Evolutionary conservation across 2,888 invertebrate species (phyloP), one percentile per base, ranked within the genome.

Genomic region (Pandemis corylana): DNA sequence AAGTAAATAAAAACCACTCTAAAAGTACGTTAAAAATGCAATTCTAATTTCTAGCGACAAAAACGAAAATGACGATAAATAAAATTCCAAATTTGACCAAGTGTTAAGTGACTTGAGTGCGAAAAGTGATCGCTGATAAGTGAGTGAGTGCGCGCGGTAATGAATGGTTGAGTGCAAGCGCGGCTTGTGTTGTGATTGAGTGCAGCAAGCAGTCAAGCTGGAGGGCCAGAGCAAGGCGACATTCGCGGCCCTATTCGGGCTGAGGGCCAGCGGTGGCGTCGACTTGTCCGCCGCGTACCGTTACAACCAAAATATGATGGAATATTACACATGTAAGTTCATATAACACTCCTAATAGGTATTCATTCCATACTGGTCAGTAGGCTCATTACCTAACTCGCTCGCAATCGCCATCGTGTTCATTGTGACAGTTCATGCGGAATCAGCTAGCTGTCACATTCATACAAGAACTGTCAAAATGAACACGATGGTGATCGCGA

Each of bases 221-320:
- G 96, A 96, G 95, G 92, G 93, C 76, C 95, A 95, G 88, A 93
- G 95, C 87, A 96, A 96, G 90, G 95, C 96, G 84, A 95, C 96
- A 84, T 95, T 95, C 87, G 96, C 96, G 92, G 95, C 95, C 95
- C 95, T 95, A 83, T 94, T 95, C 78, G 94, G 95, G 91, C 94
- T 96, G 86, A 95, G 96, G 95, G 95, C 95, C 88, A 95, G 95
- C 91, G 95, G 95, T 84, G 96, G 96, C 81, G 97, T 98, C 96
- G 98, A 98, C 95, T 96, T 98, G 86, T 97, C 98, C 89, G 98
- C 98, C 87, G 98, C 98, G 85, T 98, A 98, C 94, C 96, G 98
- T 86, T 98, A 98, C 95, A 99, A 98, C 94, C 98, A 98, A 89
- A 98, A 98, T 93, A 98, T 99, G 98, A 98, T 99, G 99, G 99